Percentiles rank a stretch among this genome's conserved stretches.
Conservation (phyloP, 2,797 vertebrate species). For the Neosalanx taihuensis region DNA sequence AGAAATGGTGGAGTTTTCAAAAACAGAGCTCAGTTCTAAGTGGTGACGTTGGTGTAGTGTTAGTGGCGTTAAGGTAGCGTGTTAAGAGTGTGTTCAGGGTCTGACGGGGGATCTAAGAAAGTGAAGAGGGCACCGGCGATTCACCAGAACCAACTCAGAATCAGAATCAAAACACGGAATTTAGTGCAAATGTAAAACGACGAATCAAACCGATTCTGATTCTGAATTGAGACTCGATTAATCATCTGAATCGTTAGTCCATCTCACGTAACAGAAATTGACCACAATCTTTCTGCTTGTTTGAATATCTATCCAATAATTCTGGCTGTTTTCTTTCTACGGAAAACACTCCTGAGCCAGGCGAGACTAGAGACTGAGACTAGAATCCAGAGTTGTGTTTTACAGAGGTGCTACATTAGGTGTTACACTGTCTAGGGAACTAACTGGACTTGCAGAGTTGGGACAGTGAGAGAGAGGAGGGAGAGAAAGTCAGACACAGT, state of each 20-base stretch:
- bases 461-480: slow-evolving; percentile 21
- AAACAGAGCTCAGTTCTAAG: slow-evolving; percentile 46
- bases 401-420: slow-evolving; percentile 25
- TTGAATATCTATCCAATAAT: slow-evolving; percentile 20
- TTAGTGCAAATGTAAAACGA: too few species aligned
- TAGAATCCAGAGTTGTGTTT: slow-evolving; percentile 13
- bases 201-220: too few species aligned
- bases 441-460: slow-evolving; percentile 38
- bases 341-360: slow-evolving; percentile 8
- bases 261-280: slow-evolving; percentile 45
- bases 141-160: slow-evolving; percentile 39
- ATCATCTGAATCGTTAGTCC: too few species aligned
- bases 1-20: slow-evolving; percentile 57
- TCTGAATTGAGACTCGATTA: too few species aligned
- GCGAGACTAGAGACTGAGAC: slow-evolving; percentile 30
- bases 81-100: slow-evolving; percentile 15
- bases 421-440: slow-evolving; percentile 7
- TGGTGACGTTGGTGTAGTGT: slow-evolving; percentile 40
- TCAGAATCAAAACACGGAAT: too few species aligned
- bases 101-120: slow-evolving; percentile 34
- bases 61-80: slow-evolving; percentile 32
- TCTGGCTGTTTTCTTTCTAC: slow-evolving; percentile 19
- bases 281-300: slow-evolving; percentile 42
- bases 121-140: slow-evolving; percentile 36
- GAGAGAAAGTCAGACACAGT: slow-evolving; percentile 20